Evolutionary conservation across 2,797 vertebrate species (phyloP).

Genomic region (Hydrocynus forskahlii): DNA sequence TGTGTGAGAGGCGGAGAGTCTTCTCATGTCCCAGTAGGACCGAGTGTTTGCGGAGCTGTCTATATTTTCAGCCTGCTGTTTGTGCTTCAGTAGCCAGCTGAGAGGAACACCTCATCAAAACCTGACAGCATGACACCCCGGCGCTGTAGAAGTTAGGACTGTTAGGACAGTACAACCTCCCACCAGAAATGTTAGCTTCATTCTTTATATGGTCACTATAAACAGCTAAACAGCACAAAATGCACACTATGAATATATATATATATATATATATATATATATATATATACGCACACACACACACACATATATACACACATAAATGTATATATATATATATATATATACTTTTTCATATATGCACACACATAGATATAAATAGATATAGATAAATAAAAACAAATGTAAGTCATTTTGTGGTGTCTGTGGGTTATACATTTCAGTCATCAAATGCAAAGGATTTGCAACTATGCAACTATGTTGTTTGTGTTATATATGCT

Average conservation of each 20-base stretch:
- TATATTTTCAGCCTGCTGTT: neutral
- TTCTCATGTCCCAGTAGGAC: neutral
- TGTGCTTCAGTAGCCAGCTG: neutral
- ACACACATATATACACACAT: too few relatives aligned
- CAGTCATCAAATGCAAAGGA: neutral
- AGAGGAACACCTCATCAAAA: neutral
- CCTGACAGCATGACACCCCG: conserved; percentile 2
- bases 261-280: too few relatives aligned
- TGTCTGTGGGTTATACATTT: too few relatives aligned
- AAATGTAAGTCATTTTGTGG: neutral
- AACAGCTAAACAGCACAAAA: too few relatives aligned
- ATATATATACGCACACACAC: too few relatives aligned
- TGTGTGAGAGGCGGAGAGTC: neutral
- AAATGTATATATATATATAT: too few relatives aligned
- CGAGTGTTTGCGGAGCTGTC: neutral
- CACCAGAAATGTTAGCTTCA: neutral
- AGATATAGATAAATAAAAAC: too few relatives aligned
- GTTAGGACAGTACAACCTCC: neutral
- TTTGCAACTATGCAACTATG: too few relatives aligned
- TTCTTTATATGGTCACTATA: neutral
- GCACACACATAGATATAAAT: too few relatives aligned
- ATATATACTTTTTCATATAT: too few relatives aligned
- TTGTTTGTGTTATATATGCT: too few relatives aligned
- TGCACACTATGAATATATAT: too few relatives aligned
- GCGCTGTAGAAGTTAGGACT: neutral